Evolutionary conservation across 2,888 invertebrate species (phyloP), one percentile per base, ranked within the genome.

Genomic region (Pocota personata): DNA sequence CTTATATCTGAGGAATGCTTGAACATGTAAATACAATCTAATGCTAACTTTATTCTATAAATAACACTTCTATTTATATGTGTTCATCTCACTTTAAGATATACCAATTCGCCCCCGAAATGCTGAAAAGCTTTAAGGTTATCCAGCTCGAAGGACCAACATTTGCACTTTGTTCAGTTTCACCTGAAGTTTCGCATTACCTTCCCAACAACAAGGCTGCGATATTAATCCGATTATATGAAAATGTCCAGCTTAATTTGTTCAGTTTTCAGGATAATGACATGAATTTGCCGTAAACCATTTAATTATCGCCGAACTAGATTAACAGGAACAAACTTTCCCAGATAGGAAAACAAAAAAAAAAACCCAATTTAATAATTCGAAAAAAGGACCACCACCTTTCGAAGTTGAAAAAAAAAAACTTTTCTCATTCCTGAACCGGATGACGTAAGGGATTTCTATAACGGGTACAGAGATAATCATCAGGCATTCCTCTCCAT

Each of bases 361-460:
- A 14, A 40, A n/a, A 40, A 14, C n/a, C 30, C 21, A 8, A 57
- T 69, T 69, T 40, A 43, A 69, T 69, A 69, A 43, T 43, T 40
- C 37, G 10, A 69, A 55, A 16, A 40, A 40, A 40, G 8, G 8
- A 24, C 24, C 27, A 24, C 21, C 21, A 24, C 7, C 37, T 2
- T n/a, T 5, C 24, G 10, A 16, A 50, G 7, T 24, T 37, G 24
- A 43, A 32, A 32, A 16, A 19, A 16, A 32, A 27, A 30, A 60
- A 72, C 50, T 72, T 60, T 60, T 50, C 72, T 40, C 62, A 52
- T 60, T 62, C 62, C 40, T 5, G 3, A 30, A 19, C 24, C 3
- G 46, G 58, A 60, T 58, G 60, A 60, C 60, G 27, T 60, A 50
- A 27, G 35, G 60, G 72, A 62, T 37, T 72, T 35, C 48, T 27